phyloP scores from a whole-genome alignment of 2,888 invertebrate genomes.

The Drosophila differens region DNA sequence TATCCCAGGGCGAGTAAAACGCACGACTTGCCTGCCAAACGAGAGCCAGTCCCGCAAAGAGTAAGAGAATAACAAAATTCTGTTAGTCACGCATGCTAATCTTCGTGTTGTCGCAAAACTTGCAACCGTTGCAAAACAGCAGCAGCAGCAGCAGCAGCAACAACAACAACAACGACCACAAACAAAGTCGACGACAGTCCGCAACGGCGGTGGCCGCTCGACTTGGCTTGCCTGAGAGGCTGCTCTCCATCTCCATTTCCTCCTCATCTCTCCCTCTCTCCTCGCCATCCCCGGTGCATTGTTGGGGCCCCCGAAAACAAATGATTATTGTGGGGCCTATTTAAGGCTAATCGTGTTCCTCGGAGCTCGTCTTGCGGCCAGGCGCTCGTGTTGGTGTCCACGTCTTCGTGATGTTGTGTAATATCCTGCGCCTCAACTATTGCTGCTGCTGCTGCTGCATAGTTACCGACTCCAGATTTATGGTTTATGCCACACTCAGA shows the following conservation, averaged over 20 bases:
- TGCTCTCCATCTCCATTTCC: neutral
- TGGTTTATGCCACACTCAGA: conserved; percentile 36
- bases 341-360: conserved; percentile 74
- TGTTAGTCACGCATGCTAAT: conserved; percentile 83
- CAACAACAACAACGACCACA: conserved; percentile 44
- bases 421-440: conserved; percentile 31
- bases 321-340: conserved; percentile 76
- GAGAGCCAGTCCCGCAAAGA: conserved; percentile 14
- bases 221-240: conserved; percentile 43
- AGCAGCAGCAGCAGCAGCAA: conserved; percentile 36
- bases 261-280: neutral
- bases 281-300: conserved; percentile 44
- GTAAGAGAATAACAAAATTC: conserved; percentile 75
- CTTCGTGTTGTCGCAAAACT: conserved; percentile 79
- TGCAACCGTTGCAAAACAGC: conserved; percentile 66
- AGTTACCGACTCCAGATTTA: conserved; percentile 14
- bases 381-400: conserved; percentile 29
- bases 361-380: conserved; percentile 29
- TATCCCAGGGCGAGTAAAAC: conserved; percentile 66
- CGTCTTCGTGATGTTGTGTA: conserved; percentile 61
- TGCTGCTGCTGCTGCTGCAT: neutral
- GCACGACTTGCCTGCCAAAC: conserved; percentile 59
- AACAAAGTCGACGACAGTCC: conserved; percentile 36
- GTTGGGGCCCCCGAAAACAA: conserved; percentile 66
- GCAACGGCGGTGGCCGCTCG: conserved; percentile 69